These are phyloP conservation scores for Babyrousa celebensis DNA, from an alignment of 2,797 vertebrate species.

Conservation along the genomic window DNA sequence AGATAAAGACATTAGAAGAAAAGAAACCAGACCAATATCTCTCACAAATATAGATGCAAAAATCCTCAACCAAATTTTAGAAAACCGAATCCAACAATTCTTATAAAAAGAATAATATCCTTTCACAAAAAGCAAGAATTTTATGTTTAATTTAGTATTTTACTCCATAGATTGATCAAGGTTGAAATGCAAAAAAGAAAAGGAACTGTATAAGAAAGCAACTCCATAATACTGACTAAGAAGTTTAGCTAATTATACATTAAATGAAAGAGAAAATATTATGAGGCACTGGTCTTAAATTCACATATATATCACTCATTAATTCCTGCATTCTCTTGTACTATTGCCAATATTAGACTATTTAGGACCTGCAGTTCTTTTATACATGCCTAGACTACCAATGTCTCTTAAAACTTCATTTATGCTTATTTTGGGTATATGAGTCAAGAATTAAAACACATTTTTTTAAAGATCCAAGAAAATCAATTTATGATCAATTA, in stretches of 20 bases:
- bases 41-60: background rate
- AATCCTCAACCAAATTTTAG: background rate
- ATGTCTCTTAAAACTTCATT: background rate
- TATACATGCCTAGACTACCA: background rate
- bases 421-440: slow-evolving; percentile 4
- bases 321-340: background rate
- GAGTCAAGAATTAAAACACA: slow-evolving; percentile 50
- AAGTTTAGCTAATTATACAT: background rate
- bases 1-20: background rate
- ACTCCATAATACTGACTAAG: background rate
- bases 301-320: background rate
- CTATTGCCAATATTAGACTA: background rate
- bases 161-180: background rate
- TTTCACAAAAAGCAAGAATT: slow-evolving; percentile 28
- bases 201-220: background rate
- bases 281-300: background rate
- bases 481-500: slow-evolving; percentile 46
- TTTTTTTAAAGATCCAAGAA: slow-evolving; percentile 57
- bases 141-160: slow-evolving; percentile 62
- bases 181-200: slow-evolving; percentile 43
- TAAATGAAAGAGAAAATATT: slow-evolving; percentile 33
- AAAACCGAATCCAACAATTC: background rate
- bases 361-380: background rate
- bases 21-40: background rate
- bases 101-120: background rate